A percentile compares a stretch with the other conserved stretches of the same genome.
Conservation (phyloP, 2,888 invertebrate species). For the Agrypnus murinus region DNA sequence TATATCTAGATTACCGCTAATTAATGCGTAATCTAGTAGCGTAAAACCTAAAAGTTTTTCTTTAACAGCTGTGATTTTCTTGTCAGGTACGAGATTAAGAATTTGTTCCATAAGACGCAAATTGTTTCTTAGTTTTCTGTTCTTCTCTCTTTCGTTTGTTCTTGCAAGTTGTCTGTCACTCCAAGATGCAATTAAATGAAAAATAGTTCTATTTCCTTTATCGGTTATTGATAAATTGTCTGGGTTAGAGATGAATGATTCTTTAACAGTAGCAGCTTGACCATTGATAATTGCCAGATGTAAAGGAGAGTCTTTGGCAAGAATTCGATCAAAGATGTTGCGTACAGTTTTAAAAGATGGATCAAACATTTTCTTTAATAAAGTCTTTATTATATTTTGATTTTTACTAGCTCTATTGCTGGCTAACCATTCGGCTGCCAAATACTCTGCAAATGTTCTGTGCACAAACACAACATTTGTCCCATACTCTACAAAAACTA, state of each 20-base stretch:
- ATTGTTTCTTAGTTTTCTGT: background rate
- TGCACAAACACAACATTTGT: conserved; percentile 25
- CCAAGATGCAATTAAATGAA: conserved; percentile 30
- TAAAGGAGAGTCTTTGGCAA: conserved; percentile 31
- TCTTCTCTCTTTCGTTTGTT: background rate
- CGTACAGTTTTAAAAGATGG: conserved; percentile 27
- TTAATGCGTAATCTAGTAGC: background rate
- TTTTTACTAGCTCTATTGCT: conserved; percentile 1
- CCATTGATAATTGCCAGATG: conserved; percentile 40
- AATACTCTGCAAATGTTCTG: conserved; percentile 34
- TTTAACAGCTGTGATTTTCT: background rate
- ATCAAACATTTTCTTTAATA: conserved; percentile 30
- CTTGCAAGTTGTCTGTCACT: conserved; percentile 3
- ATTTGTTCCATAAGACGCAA: background rate
- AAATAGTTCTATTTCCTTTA: conserved; percentile 2
- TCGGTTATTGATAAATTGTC: background rate
- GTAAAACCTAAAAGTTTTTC: background rate
- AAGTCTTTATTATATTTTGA: background rate
- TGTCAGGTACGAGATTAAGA: background rate
- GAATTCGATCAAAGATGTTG: conserved; percentile 35
- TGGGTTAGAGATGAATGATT: background rate
- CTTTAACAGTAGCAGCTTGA: background rate
- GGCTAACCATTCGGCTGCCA: conserved; percentile 28
- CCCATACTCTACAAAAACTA: conserved; percentile 19
- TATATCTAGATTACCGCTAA: background rate